Evolutionary conservation across 2,888 invertebrate species (phyloP).

Genomic region (Dichetophora obliterata): DNA sequence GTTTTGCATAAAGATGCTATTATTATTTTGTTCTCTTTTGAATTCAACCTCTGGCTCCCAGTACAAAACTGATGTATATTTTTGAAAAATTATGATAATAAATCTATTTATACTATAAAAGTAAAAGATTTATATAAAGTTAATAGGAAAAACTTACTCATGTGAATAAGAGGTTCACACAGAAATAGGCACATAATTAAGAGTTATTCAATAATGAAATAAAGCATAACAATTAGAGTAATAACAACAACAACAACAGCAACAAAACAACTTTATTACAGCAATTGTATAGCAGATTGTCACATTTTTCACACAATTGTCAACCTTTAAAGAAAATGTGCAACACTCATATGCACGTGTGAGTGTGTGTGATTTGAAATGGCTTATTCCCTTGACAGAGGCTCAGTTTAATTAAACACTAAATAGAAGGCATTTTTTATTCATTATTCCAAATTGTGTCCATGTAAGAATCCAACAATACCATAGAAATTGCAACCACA

Average conservation of each 20-base stretch:
- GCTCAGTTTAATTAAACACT: slow-evolving; percentile 57
- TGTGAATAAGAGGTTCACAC: too few relatives aligned
- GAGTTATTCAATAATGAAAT: not conserved
- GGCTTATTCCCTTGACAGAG: not conserved
- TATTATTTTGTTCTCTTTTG: too few relatives aligned
- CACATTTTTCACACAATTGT: not conserved
- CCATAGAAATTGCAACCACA: slow-evolving; percentile 45
- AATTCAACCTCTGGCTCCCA: too few relatives aligned
- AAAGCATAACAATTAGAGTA: not conserved
- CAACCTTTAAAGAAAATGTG: not conserved
- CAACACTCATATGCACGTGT: not conserved
- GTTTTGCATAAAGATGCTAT: too few relatives aligned
- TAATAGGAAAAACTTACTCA: too few relatives aligned
- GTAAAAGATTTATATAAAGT: too few relatives aligned
- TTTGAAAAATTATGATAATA: too few relatives aligned
- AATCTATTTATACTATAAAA: too few relatives aligned
- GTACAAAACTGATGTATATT: too few relatives aligned
- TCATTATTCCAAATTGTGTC: slow-evolving; percentile 53
- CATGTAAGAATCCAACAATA: slow-evolving; percentile 55
- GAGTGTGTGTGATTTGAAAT: slow-evolving; percentile 29
- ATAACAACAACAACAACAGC: not conserved
- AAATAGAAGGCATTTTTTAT: slow-evolving; percentile 50
- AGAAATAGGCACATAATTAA: not conserved
- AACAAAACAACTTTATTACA: slow-evolving; percentile 6
- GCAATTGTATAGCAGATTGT: slow-evolving; percentile 2